Conservation (phyloP, 2,113 vertebrate genomes). For the Ariopsis seemanni region DNA sequence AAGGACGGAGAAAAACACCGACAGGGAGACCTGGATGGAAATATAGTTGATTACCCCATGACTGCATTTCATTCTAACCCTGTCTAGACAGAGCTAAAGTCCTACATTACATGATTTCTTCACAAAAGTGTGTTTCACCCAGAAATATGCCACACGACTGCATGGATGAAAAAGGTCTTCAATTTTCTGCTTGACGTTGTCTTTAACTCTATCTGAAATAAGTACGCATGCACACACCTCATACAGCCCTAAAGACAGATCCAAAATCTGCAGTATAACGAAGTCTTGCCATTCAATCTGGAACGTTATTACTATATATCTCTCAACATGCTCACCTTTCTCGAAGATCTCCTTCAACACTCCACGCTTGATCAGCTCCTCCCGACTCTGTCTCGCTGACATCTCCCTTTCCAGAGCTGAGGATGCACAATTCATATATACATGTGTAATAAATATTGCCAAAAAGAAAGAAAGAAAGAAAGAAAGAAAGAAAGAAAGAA, state of each 20-base stretch:
- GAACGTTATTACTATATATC: no score
- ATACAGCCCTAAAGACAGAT: neutral
- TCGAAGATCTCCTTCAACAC: conserved; percentile 98
- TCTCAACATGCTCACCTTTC: conserved; percentile 82
- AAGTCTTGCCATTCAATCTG: neutral
- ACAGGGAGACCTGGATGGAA: no score
- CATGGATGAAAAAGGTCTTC: neutral
- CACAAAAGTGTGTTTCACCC: no score
- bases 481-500: no score
- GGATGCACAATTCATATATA: conserved; percentile 10
- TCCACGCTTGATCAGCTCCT: conserved; percentile 95
- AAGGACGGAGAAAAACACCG: no score
- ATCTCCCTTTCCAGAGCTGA: conserved; percentile 98
- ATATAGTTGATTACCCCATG: neutral
- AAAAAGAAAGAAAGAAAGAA: no score
- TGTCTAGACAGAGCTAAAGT: neutral
- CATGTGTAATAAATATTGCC: neutral
- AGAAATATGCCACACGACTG: no score
- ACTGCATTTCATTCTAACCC: neutral
- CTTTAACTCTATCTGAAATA: neutral
- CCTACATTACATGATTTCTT: no score
- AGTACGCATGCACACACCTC: neutral
- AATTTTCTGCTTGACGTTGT: neutral
- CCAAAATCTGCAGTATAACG: neutral
- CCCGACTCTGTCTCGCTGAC: conserved; percentile 95